phyloP scores from a whole-genome alignment of 2,797 vertebrate species.

The Pterois miles region DNA sequence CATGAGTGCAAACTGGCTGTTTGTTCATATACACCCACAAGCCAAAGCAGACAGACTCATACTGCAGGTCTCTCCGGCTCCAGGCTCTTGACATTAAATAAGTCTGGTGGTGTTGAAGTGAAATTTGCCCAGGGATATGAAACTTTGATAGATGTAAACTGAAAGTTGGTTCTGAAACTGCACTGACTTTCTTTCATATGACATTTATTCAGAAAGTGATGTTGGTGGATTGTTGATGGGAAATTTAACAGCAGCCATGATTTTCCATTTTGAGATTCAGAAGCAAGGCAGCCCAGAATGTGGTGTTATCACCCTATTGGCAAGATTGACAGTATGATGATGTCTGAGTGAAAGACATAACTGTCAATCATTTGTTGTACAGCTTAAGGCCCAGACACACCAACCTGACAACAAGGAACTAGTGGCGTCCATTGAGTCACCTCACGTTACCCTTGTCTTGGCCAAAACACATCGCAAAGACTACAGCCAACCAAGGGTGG shows the following conservation, averaged over 20 bases:
- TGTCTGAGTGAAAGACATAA: neutral
- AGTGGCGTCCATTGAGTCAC: too few species aligned
- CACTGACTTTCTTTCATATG: neutral
- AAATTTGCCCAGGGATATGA: conserved; percentile 3
- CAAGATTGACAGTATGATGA: neutral
- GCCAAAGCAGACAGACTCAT: neutral
- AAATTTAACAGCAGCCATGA: neutral
- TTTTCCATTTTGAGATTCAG: neutral
- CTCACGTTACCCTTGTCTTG: too few species aligned
- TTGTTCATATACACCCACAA: conserved; percentile 9
- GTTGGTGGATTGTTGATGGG: neutral
- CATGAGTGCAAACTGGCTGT: neutral
- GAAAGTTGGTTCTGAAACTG: neutral
- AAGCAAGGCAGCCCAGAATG: neutral
- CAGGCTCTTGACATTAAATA: conserved; percentile 15
- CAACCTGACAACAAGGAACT: too few species aligned
- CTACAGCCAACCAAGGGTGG: too few species aligned
- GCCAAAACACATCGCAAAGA: too few species aligned
- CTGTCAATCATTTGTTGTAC: neutral
- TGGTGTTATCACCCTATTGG: neutral
- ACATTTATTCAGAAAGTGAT: neutral
- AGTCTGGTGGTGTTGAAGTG: neutral
- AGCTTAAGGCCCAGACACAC: too few species aligned
- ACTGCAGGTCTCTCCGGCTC: neutral
- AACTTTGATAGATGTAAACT: conserved; percentile 7